These are phyloP conservation scores for Potorous gilbertii DNA, from an alignment of 2,797 vertebrate species.

Conservation along the genomic window DNA sequence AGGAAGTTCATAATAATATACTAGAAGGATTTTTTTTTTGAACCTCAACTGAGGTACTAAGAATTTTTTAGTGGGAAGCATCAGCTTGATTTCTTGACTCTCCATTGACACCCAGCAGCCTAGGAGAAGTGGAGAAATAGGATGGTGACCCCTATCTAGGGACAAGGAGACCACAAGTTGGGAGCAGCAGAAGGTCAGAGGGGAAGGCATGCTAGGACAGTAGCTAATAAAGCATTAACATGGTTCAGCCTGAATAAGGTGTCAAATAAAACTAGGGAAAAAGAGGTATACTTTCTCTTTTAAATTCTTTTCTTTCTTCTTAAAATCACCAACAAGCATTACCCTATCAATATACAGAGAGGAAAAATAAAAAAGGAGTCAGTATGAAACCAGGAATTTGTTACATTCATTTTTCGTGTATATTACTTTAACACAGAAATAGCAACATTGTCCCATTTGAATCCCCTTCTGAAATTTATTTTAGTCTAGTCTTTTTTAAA, in stretches of 20 bases:
- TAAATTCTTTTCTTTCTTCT: background rate
- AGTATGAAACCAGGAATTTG: background rate
- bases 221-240: background rate
- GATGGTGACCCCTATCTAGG: background rate
- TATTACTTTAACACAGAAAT: background rate
- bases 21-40: background rate
- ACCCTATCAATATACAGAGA: background rate
- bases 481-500: background rate
- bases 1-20: background rate
- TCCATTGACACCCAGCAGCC: background rate
- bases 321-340: background rate
- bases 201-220: background rate
- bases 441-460: background rate
- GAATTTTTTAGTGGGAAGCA: background rate
- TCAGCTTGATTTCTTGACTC: background rate
- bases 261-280: background rate
- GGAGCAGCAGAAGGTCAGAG: background rate
- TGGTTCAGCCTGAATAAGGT: background rate
- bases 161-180: background rate
- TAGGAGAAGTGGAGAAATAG: background rate
- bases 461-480: background rate
- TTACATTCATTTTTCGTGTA: background rate
- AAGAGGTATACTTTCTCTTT: background rate
- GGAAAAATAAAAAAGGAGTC: background rate
- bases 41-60: background rate